phyloP scores from a whole-genome alignment of 2,113 vertebrate species.

The Furnarius figulus region DNA sequence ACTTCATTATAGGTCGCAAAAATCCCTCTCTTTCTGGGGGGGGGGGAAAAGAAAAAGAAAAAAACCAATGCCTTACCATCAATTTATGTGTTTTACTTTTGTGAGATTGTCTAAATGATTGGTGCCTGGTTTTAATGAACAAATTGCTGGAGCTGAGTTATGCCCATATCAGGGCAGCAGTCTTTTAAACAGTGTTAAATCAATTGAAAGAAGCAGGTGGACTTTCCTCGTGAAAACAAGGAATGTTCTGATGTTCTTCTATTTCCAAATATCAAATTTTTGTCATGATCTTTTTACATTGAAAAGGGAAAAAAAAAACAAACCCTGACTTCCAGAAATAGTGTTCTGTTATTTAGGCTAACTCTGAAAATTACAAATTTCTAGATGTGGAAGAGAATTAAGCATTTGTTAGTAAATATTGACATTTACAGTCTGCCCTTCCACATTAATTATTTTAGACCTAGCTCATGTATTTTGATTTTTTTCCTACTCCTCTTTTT shows the following conservation, averaged over 20 bases:
- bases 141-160: background rate
- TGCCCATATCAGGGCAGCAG: fast-evolving
- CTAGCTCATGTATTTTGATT: background rate
- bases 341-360: background rate
- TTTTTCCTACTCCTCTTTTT: background rate
- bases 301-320: background rate
- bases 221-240: background rate
- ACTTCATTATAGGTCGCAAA: background rate
- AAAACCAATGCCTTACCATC: background rate
- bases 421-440: background rate
- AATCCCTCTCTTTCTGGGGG: background rate
- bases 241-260: background rate
- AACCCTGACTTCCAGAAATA: background rate
- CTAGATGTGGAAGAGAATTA: background rate
- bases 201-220: background rate
- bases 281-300: background rate
- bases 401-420: background rate
- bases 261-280: background rate
- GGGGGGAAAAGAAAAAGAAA: background rate
- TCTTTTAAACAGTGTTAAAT: background rate
- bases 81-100: background rate
- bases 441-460: background rate
- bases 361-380: background rate
- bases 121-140: background rate
- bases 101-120: background rate